A percentile compares a stretch with the other conserved stretches of the same genome.
These are phyloP conservation scores for Suricata suricatta DNA, from an alignment of 2,113 vertebrate species.

Conservation along the genomic window DNA sequence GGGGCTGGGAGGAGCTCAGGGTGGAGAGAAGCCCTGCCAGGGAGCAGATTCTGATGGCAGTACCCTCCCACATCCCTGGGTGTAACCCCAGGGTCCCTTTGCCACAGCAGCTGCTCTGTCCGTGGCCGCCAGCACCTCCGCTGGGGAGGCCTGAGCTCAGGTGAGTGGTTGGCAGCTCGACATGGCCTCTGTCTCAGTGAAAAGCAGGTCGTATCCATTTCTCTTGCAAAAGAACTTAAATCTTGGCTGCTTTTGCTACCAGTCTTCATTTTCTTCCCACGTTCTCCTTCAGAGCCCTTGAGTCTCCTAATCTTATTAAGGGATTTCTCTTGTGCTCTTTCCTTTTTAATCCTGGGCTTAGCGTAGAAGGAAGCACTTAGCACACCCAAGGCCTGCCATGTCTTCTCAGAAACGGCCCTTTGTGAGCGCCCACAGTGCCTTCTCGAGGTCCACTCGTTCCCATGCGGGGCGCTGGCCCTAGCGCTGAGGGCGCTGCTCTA, in stretches of 20 bases:
- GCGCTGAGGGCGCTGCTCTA: too few relatives aligned
- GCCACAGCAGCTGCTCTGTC: neutral
- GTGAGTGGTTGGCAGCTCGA: fast-evolving
- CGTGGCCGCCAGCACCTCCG: too few relatives aligned
- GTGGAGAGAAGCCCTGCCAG: neutral
- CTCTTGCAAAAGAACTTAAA: neutral
- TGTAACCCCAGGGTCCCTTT: fast-evolving
- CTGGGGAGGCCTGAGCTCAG: fast-evolving
- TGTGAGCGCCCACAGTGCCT: too few relatives aligned
- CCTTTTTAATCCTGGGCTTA: neutral
- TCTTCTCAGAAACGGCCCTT: neutral
- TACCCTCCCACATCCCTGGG: neutral
- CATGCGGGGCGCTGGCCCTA: too few relatives aligned
- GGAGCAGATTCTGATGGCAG: fast-evolving
- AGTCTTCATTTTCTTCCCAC: fast-evolving
- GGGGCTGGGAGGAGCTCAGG: neutral
- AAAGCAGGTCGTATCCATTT: neutral
- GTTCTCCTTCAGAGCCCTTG: fast-evolving
- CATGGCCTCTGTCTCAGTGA: fast-evolving
- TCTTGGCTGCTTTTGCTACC: neutral
- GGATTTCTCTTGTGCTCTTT: neutral
- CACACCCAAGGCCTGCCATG: too few relatives aligned
- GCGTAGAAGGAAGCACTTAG: neutral
- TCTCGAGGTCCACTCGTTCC: too few relatives aligned
- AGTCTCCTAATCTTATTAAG: neutral